These are phyloP conservation scores for Chrysina gloriosa DNA, from an alignment of 2,888 invertebrate genomes.

Conservation along the genomic window DNA sequence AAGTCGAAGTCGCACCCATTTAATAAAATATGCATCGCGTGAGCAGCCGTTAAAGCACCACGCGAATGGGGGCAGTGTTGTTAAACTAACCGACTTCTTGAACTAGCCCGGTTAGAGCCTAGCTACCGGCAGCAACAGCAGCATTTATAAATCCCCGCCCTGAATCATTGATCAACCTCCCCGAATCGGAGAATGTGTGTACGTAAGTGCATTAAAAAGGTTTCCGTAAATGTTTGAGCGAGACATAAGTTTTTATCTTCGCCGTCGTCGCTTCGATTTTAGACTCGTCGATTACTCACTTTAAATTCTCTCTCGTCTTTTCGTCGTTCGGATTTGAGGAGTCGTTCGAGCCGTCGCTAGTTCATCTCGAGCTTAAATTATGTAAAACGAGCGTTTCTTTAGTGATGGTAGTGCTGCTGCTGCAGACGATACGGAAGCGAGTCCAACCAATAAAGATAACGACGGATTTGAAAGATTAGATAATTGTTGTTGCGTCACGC, in stretches of 20 bases:
- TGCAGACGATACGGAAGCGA: neutral
- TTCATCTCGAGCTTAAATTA: neutral
- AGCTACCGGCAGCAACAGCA: slow-evolving; percentile 12
- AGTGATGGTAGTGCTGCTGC: neutral
- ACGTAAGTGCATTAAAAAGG: slow-evolving; percentile 52
- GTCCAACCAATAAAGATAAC: slow-evolving; percentile 4
- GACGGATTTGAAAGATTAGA: slow-evolving; percentile 13
- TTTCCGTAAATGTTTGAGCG: slow-evolving; percentile 51
- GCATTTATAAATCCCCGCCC: slow-evolving; percentile 45
- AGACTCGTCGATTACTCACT: slow-evolving; percentile 35
- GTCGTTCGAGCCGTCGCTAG: no score
- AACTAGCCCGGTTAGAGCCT: slow-evolving; percentile 7
- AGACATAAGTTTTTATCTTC: slow-evolving; percentile 43
- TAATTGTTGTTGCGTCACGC: no score
- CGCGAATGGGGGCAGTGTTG: slow-evolving; percentile 32
- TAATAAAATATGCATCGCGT: slow-evolving; percentile 40
- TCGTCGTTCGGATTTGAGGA: neutral
- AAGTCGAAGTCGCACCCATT: slow-evolving; percentile 27
- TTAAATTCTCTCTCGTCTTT: slow-evolving; percentile 46
- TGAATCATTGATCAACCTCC: slow-evolving; percentile 54
- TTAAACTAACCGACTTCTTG: slow-evolving; percentile 38
- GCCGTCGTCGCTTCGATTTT: slow-evolving; percentile 47
- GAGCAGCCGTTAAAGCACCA: slow-evolving; percentile 19
- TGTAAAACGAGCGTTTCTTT: neutral
- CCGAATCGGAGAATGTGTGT: slow-evolving; percentile 50